These are phyloP conservation scores for Argya squamiceps DNA, from an alignment of 2,797 vertebrate species.

Conservation along the genomic window DNA sequence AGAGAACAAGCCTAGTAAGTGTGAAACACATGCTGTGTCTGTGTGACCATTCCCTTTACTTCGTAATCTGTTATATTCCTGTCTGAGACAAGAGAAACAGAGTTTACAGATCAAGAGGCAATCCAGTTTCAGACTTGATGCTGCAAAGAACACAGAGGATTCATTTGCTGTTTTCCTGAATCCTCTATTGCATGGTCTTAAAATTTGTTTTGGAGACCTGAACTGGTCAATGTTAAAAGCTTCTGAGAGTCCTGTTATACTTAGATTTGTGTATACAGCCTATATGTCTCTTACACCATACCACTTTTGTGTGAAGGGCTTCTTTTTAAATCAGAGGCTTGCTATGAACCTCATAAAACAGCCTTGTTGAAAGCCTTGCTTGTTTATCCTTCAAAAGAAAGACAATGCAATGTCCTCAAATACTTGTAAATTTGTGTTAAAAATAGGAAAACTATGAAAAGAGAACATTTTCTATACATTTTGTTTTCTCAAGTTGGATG, in stretches of 20 bases:
- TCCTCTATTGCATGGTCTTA: neutral
- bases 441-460: neutral
- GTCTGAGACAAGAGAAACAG: neutral
- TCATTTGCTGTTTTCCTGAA: neutral
- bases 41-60: neutral
- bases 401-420: neutral
- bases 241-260: neutral
- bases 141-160: neutral
- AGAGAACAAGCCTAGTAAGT: neutral
- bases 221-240: neutral
- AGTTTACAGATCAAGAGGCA: neutral
- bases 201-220: neutral
- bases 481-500: neutral
- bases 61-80: neutral
- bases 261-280: neutral
- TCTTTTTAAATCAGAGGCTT: neutral
- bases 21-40: neutral
- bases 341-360: neutral
- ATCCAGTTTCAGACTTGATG: neutral
- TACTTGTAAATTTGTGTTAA: neutral
- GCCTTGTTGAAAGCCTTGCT: neutral
- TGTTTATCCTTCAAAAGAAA: neutral
- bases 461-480: neutral
- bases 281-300: neutral
- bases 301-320: neutral